phyloP scores from a whole-genome alignment of 1,140 invertebrate species.

The Aplysia californica region DNA sequence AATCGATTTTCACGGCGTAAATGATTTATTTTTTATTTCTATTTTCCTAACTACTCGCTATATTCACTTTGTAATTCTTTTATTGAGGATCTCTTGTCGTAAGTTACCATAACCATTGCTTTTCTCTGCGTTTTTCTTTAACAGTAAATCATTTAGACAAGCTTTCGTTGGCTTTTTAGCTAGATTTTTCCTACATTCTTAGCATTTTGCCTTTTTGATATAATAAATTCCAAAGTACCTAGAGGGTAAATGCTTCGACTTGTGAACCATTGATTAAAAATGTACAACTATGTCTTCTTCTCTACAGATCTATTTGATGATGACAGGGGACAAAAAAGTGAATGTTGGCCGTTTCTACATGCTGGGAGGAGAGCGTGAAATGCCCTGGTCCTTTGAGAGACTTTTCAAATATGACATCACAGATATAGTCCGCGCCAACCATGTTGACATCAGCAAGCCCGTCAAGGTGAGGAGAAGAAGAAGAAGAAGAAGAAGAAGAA shows the following conservation, averaged over 20 bases:
- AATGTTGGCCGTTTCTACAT: constrained; percentile 29
- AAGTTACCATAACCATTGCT: too few relatives aligned
- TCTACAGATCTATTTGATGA: background rate
- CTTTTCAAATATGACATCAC: constrained; percentile 35
- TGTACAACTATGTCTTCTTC: background rate
- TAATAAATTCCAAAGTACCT: background rate
- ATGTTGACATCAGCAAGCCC: background rate
- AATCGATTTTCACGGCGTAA: too few relatives aligned
- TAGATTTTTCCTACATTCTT: background rate
- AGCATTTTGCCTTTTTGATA: background rate
- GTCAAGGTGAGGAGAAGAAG: background rate
- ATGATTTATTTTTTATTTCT: too few relatives aligned
- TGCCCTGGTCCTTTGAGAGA: constrained; percentile 41
- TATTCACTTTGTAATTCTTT: too few relatives aligned
- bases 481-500: background rate
- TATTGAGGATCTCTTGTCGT: too few relatives aligned
- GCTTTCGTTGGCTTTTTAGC: too few relatives aligned
- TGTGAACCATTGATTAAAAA: too few relatives aligned
- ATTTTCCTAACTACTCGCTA: too few relatives aligned
- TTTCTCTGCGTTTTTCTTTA: too few relatives aligned
- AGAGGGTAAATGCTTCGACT: background rate
- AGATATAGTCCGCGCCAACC: background rate
- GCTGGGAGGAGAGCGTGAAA: constrained; percentile 37
- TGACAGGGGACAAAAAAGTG: background rate
- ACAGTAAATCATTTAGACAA: too few relatives aligned